A percentile compares a stretch with the other conserved stretches of the same genome.
Conservation (phyloP, 2,888 invertebrate genomes). For the Itoplectis maculator region DNA sequence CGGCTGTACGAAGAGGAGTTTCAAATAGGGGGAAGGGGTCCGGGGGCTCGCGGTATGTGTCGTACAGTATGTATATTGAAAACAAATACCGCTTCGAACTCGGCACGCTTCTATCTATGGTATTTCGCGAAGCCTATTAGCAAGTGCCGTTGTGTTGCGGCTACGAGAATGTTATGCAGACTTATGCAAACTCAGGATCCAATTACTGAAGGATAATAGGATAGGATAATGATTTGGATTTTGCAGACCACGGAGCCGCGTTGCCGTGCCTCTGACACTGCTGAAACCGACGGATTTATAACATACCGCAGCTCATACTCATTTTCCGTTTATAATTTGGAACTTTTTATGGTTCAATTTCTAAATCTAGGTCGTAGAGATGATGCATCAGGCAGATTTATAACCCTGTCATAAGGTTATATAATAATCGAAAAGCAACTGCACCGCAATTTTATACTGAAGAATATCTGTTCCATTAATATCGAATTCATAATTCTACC, state of each 20-base stretch:
- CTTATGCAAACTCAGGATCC: constrained; percentile 67
- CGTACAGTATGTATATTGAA: constrained; percentile 47
- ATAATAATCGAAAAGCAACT: not conserved
- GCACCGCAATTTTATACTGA: not conserved
- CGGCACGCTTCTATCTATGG: constrained; percentile 27
- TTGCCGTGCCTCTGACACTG: constrained; percentile 3
- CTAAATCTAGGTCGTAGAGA: not conserved
- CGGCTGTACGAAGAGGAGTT: not conserved
- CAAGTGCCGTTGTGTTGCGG: constrained; percentile 53
- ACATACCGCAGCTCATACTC: not conserved
- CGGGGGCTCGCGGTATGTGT: constrained; percentile 7
- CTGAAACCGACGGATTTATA: constrained; percentile 44
- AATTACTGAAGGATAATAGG: constrained; percentile 65
- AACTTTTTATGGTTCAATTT: not conserved
- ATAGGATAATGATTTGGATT: constrained; percentile 59
- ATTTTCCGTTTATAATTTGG: not conserved
- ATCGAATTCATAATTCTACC: not conserved
- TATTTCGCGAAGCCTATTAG: constrained; percentile 55
- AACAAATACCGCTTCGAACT: constrained; percentile 54
- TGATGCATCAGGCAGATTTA: not conserved
- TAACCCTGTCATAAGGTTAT: too few relatives aligned
- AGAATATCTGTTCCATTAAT: not conserved
- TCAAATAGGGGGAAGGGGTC: not conserved
- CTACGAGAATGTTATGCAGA: constrained; percentile 60
- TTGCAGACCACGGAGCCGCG: constrained; percentile 25